These are phyloP conservation scores for Charina bottae DNA, from an alignment of 2,113 vertebrate genomes.

Conservation along the genomic window DNA sequence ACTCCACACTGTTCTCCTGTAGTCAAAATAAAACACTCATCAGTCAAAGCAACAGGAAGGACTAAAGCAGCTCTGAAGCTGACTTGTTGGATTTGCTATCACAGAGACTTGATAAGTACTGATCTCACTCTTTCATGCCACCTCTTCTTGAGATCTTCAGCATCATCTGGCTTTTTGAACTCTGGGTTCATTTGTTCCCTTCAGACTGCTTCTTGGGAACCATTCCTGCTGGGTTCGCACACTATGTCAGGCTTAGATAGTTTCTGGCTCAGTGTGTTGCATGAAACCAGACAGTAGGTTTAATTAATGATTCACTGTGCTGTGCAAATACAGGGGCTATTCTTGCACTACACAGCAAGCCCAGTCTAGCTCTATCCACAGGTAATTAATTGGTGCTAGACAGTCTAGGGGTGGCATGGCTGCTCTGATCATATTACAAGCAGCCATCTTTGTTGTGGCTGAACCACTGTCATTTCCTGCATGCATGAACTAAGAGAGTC, in stretches of 20 bases:
- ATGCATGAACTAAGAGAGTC: neutral
- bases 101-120: neutral
- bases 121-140: neutral
- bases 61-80: neutral
- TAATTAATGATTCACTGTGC: neutral
- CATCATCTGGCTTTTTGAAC: neutral
- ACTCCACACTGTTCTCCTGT: conserved; percentile 98
- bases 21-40: conserved; percentile 32
- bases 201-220: neutral
- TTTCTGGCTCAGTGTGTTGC: neutral
- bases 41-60: neutral
- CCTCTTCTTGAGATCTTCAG: neutral
- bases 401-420: neutral
- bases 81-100: neutral
- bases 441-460: neutral
- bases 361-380: neutral
- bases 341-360: neutral
- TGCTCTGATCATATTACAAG: neutral
- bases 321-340: neutral
- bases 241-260: neutral
- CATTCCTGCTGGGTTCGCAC: neutral
- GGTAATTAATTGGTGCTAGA: neutral
- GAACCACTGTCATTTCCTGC: neutral
- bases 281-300: neutral
- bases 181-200: neutral